phyloP scores from a whole-genome alignment of 2,113 vertebrate species.

The Tor tambroides region DNA sequence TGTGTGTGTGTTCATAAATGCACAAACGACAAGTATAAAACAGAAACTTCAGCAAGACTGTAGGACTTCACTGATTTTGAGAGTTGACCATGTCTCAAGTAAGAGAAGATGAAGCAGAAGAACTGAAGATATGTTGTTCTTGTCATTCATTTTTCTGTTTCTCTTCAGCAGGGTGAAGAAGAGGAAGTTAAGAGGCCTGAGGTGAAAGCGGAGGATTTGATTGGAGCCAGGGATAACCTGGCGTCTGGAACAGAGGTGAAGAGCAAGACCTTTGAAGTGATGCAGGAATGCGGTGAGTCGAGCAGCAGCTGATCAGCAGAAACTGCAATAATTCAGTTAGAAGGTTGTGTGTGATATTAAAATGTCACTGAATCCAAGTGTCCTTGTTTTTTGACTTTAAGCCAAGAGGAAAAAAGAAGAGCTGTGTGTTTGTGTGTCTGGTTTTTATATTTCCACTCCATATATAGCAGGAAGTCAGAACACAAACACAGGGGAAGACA shows the following conservation, averaged over 20 bases:
- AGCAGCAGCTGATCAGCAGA: background rate
- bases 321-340: background rate
- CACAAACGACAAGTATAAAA: slow-evolving; percentile 3
- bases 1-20: slow-evolving; percentile 33
- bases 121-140: background rate
- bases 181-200: slow-evolving; percentile 85
- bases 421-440: slow-evolving; percentile 29
- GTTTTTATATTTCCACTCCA: slow-evolving; percentile 73
- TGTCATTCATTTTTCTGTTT: background rate
- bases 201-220: slow-evolving; percentile 88
- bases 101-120: slow-evolving; percentile 30
- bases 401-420: background rate
- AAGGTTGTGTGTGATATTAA: background rate
- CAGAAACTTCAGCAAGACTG: slow-evolving; percentile 71
- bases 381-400: background rate
- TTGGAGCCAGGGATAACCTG: slow-evolving; percentile 81
- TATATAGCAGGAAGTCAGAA: slow-evolving; percentile 66
- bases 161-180: slow-evolving; percentile 69
- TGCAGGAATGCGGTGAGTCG: slow-evolving; percentile 89
- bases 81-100: slow-evolving; percentile 81
- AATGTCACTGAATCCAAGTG: background rate
- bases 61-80: slow-evolving; percentile 78
- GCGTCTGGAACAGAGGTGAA: slow-evolving; percentile 78
- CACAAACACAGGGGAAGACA: slow-evolving; percentile 41
- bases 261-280: slow-evolving; percentile 94